Base-by-base conservation (phyloP, 2,113 vertebrate species). In the Papio anubis region DNA sequence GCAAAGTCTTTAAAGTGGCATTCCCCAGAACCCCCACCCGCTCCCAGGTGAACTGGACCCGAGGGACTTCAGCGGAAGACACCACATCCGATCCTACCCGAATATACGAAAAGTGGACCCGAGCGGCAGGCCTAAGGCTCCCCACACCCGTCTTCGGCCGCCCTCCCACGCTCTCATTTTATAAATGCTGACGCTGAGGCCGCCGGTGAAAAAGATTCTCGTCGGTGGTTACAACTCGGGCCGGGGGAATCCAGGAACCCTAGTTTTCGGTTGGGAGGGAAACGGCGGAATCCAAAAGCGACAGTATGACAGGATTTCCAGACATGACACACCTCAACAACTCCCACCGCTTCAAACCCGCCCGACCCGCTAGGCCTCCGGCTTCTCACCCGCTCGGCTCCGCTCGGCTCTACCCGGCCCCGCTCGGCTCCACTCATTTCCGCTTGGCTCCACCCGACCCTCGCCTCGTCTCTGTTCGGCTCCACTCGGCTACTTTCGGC, bases 331-430 rank as follows among this genome's bases (percentile, higher is more conserved):
- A 13, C 59, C 6, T 50, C 57, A 2, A 27, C 30, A 2, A 9
- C 18, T 14, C 38, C 57, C 82, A 75, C 43, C 3, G 11, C 64
- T n/a, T 18, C 17, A 48, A 11, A 76, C 0, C 2, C 20, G 38
- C 14, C 18, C 0, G 12, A 21, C 43, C 6, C 6, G 2, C 30
- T 3, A 16, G 3, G 27, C 50, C 66, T 18, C n/a, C n/a, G 8
- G 11, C 20, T 38, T 20, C 21, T 2, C 20, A 76, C 12, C 38
- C 5, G 23, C 50, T 23, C 17, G 40, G 13, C 43, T 11, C 20
- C 1, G 14, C 13, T 45, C 12, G 2, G 64, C 66, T 3, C 66
- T 17, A 40, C 40, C n/a, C n/a, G 8, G 10, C 20, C 40, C 35
- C n/a, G 1, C 72, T 23, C 2, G 13, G 43, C 52, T 4, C 55